Percentiles rank a stretch among this genome's conserved stretches.
phyloP scores from a whole-genome alignment of 2,888 invertebrate species.

The Xanthostigma xanthostigma region DNA sequence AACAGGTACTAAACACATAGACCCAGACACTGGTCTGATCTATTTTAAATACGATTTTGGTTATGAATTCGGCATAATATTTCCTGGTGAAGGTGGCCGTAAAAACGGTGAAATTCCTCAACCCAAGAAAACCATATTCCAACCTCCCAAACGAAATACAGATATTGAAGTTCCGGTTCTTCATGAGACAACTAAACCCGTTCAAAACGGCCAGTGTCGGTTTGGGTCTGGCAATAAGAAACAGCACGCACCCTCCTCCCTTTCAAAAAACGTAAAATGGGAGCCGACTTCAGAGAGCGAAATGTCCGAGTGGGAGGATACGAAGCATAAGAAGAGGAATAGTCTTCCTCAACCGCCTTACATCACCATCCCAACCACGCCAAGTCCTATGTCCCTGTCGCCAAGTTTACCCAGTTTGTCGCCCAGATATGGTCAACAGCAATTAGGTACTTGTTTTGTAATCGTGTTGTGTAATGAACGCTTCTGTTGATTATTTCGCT shows the following conservation, averaged over 20 bases:
- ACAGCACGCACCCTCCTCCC: conserved; percentile 8
- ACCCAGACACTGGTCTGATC: conserved; percentile 59
- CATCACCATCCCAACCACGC: conserved; percentile 27
- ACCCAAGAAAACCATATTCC: conserved; percentile 30
- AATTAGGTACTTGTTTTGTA: not conserved
- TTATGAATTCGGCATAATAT: conserved; percentile 59
- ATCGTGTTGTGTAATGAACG: conserved; percentile 1
- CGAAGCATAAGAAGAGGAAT: conserved; percentile 11
- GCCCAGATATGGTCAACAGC: conserved; percentile 28
- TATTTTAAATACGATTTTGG: conserved; percentile 74
- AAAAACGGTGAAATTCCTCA: conserved; percentile 30
- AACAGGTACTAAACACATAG: conserved; percentile 58
- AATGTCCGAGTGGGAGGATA: conserved; percentile 39
- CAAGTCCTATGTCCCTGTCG: conserved; percentile 39
- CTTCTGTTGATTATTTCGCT: not conserved
- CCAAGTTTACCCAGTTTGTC: conserved; percentile 42
- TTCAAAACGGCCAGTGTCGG: conserved; percentile 7
- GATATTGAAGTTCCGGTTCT: conserved; percentile 52
- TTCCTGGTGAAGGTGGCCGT: conserved; percentile 42
- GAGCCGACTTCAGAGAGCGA: conserved; percentile 47
- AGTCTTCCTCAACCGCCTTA: conserved; percentile 16
- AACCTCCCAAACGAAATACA: conserved; percentile 36
- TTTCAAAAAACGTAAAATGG: conserved; percentile 38
- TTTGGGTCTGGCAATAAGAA: too few relatives aligned
- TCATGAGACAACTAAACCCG: conserved; percentile 38